phyloP scores from a whole-genome alignment of 1,140 invertebrate genomes.

The Trichomalopsis sarcophagae region DNA sequence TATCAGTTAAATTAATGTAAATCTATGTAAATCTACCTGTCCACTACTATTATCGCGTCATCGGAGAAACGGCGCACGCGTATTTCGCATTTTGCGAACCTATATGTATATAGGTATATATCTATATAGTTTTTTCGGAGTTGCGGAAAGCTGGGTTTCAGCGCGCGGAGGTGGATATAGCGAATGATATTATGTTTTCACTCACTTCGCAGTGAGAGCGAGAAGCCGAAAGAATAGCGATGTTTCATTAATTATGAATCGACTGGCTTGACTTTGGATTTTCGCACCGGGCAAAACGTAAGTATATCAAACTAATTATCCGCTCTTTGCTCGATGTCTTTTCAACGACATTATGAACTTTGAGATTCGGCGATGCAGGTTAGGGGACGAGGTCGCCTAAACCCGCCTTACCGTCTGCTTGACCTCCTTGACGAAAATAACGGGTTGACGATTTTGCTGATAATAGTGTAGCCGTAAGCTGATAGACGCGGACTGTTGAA shows the following conservation, averaged over 20 bases:
- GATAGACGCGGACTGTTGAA: background rate
- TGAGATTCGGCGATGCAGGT: background rate
- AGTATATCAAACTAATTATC: background rate
- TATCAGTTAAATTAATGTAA: too few species aligned
- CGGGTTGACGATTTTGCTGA: background rate
- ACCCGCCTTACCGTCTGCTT: background rate
- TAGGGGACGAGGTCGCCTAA: conserved; percentile 1
- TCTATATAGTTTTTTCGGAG: background rate
- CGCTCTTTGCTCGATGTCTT: background rate
- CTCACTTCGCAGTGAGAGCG: background rate
- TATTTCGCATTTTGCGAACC: too few species aligned
- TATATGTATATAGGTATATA: too few species aligned
- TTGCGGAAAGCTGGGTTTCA: background rate
- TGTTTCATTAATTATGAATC: conserved; percentile 27
- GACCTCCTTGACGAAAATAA: conserved; percentile 41
- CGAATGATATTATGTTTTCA: conserved; percentile 18
- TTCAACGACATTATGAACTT: background rate
- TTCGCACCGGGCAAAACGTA: background rate
- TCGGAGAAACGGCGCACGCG: too few species aligned
- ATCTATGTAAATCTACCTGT: too few species aligned
- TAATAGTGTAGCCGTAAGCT: background rate
- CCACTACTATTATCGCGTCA: too few species aligned
- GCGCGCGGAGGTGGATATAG: background rate
- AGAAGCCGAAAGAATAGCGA: background rate
- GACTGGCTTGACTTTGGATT: background rate